A percentile compares a stretch with the other conserved stretches of the same genome.
phyloP scores from a whole-genome alignment of 2,888 invertebrate genomes.

The Leptopilina drosophilae region DNA sequence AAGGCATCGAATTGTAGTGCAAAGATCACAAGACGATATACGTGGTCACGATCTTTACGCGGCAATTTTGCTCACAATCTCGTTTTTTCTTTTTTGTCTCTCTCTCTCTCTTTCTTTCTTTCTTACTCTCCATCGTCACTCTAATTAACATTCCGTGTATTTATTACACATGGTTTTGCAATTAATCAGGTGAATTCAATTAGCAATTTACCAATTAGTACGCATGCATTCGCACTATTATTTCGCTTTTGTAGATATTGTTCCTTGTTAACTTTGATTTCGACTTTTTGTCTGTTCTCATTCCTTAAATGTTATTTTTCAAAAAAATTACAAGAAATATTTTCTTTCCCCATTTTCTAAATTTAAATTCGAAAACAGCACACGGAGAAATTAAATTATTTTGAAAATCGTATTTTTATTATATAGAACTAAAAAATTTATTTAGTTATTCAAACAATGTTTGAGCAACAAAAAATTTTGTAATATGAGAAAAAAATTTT shows the following conservation, averaged over 20 bases:
- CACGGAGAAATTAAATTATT: too few species aligned
- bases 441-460: too few species aligned
- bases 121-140: constrained; percentile 41
- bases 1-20: constrained; percentile 11
- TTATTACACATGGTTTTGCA: constrained; percentile 72
- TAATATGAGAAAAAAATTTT: too few species aligned
- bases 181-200: constrained; percentile 75
- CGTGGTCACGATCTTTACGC: constrained; percentile 25
- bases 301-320: too few species aligned
- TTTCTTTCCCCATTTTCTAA: background rate
- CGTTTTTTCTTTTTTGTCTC: constrained; percentile 24
- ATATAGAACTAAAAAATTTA: too few species aligned
- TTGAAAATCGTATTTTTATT: too few species aligned
- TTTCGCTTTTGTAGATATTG: constrained; percentile 56
- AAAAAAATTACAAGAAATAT: background rate
- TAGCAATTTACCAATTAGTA: constrained; percentile 74
- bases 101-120: constrained; percentile 40
- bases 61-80: constrained; percentile 48
- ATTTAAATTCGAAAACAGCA: too few species aligned
- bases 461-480: too few species aligned
- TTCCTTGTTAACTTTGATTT: background rate
- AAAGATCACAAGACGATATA: constrained; percentile 20
- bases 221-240: constrained; percentile 67
- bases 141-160: constrained; percentile 69
- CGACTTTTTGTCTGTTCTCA: background rate